phyloP scores from a whole-genome alignment of 2,113 vertebrate species.

The Cyanoramphus novaezelandiae region DNA sequence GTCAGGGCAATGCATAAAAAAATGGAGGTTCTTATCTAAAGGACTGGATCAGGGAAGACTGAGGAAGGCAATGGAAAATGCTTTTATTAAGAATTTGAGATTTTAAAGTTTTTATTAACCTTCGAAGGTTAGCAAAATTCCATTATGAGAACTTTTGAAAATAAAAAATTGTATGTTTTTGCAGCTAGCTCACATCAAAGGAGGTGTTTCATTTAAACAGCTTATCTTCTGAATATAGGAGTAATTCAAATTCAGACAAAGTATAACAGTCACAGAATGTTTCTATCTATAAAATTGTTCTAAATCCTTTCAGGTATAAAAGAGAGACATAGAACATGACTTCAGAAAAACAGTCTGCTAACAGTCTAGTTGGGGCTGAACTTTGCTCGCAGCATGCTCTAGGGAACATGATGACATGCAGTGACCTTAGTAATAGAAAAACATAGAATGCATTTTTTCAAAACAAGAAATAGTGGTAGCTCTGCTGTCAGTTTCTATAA shows the following conservation, averaged over 20 bases:
- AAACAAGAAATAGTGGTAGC: conserved; percentile 12
- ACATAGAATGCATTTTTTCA: conserved; percentile 33
- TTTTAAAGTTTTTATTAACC: not conserved
- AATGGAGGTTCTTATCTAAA: not conserved
- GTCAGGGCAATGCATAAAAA: not conserved
- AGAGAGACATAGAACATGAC: not conserved
- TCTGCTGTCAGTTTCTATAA: conserved; percentile 43
- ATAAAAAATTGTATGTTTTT: not conserved
- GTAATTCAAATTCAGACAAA: not conserved
- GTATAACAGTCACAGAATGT: not conserved
- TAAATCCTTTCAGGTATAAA: not conserved
- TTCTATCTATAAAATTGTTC: not conserved
- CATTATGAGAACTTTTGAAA: not conserved
- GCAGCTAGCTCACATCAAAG: not conserved
- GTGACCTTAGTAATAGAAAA: conserved; percentile 45
- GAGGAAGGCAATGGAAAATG: not conserved
- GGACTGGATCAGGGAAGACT: not conserved
- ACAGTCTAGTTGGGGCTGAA: not conserved
- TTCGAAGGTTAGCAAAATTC: not conserved
- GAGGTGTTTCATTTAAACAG: not conserved
- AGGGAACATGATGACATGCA: conserved; percentile 23
- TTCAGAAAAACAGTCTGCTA: conserved; percentile 20
- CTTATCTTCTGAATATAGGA: not conserved
- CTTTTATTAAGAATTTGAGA: not conserved
- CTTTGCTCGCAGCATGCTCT: conserved; percentile 29